Base-by-base conservation (phyloP, 1,140 invertebrate species). In the Macrobrachium nipponense region DNA sequence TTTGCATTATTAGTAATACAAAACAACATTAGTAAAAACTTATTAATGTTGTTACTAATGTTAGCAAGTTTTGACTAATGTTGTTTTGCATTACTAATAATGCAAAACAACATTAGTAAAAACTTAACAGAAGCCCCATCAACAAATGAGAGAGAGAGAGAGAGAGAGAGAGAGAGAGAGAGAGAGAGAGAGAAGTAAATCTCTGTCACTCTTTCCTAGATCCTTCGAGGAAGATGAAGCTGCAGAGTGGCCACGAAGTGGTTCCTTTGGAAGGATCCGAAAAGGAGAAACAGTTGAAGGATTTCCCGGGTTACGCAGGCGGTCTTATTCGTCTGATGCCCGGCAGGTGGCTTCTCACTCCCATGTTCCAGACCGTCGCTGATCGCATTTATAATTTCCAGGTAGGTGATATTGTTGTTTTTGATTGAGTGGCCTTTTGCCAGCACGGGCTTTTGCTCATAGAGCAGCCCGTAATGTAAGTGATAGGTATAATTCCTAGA, bases 271-370 rank as follows among this genome's bases (percentile, higher is more conserved):
- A 77, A 75, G 82, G 75, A 51, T 36, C 77, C 60, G 82, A 84
- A n/a, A 17, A 51, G 61, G 73, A 17, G 44, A 73, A 44, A 61
- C 73, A 77, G 73, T n/a, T 77, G 75, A 64, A 36, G 73, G 82
- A 84, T 60, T 84, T 23, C 7, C 17, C 51, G 36, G 82, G 82
- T 18, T 84, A 84, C 75, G 68, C 61, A 18, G 73, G 66, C 18
- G 82, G 82, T 17, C 10, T 84, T 20, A 62, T 84, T 58, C 82
- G 73, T 20, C 73, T 84, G 60, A 61, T n/a, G 8, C 82, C 82
- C 73, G 82, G 82, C 15, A 78, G 62, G 36, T 84, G 82, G 82
- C 36, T 84, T 43, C 77, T 84, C 61, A 60, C 82, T 6, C 15
- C 82, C 11, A 2, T 27, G 27, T 84, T 66, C 44, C 43, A 43